Evolutionary conservation across 2,113 vertebrate genomes (phyloP), one percentile per base, ranked within the genome.

Genomic region (Blennius ocellaris): DNA sequence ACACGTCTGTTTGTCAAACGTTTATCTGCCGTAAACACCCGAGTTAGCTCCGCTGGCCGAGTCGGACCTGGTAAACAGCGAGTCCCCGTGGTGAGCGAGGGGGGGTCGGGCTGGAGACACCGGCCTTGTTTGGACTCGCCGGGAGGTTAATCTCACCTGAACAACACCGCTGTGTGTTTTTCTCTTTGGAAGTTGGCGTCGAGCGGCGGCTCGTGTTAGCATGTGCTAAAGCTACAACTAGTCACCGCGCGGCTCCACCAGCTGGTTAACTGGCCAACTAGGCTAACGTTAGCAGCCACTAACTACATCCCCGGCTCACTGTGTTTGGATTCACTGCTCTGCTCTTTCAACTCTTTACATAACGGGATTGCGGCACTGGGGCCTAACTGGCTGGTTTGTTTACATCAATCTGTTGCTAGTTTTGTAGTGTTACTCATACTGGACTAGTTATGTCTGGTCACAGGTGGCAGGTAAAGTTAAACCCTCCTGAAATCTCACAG

Each of bases 51-150:
- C 53, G 54, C 15, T 51, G 45, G 70, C 58, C 56, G 45, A 73
- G 58, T 76, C 43, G 11, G 87, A 87, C 49, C 80, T 84, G 69
- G 21, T 86, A 53, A 43, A 44, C 53, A 63, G 55, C 66, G 73
- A 84, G 78, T 87, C 76, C 2, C 15, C 70, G 5, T 41, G 44
- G 62, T 55, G 61, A 70, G 76, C 60, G 67, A n/a, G 64, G 5
- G 80, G 69, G 74, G 73, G 70, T 30, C 53, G 14, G 40, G 83
- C 78, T 91, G 66, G 71, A 55, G 57, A 67, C 40, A 41, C 39
- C 69, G 83, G 79, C 83, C 84, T 80, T 73, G 69, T 69, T 82
- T 71, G 11, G 75, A 54, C 65, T 47, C 51, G 50, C 14, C 41
- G 7, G 14, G 17, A 72, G 73, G 73, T 69, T 82, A 71, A 84